A percentile compares a stretch with the other conserved stretches of the same genome.
Conservation (phyloP, 2,797 vertebrate genomes). For the Phrynocephalus vlangalii region DNA sequence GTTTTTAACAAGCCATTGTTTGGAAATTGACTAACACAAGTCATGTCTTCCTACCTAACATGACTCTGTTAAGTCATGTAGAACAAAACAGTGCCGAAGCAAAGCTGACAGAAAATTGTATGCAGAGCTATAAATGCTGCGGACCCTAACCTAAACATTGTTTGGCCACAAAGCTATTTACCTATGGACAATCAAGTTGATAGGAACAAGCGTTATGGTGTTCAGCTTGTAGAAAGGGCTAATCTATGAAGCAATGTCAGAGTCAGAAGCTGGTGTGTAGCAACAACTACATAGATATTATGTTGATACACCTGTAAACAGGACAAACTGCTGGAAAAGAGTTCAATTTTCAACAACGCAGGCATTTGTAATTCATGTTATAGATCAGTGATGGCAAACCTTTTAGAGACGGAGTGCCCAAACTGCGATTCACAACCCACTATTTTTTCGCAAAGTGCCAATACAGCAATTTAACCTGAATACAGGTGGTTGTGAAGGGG, state of each 20-base stretch:
- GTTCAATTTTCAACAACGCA: neutral
- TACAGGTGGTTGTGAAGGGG: no score
- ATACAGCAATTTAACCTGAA: no score
- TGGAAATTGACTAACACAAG: neutral
- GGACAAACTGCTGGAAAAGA: neutral
- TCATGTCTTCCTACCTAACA: neutral
- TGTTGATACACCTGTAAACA: neutral
- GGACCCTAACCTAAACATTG: neutral
- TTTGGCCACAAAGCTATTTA: neutral
- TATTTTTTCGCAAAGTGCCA: no score
- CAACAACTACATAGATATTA: neutral
- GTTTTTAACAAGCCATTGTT: neutral
- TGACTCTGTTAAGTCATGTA: neutral
- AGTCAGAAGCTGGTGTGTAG: neutral
- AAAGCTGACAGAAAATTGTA: neutral
- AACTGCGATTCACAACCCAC: no score
- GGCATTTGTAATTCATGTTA: neutral
- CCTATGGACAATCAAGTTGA: neutral
- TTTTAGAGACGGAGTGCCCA: no score
- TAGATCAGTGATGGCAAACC: no score
- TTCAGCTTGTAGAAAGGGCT: neutral
- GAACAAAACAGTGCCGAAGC: neutral
- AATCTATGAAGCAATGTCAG: neutral
- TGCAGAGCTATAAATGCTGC: neutral
- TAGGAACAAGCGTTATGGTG: neutral